Conservation (phyloP, 2,888 invertebrate species). For the Lypha dubia region DNA sequence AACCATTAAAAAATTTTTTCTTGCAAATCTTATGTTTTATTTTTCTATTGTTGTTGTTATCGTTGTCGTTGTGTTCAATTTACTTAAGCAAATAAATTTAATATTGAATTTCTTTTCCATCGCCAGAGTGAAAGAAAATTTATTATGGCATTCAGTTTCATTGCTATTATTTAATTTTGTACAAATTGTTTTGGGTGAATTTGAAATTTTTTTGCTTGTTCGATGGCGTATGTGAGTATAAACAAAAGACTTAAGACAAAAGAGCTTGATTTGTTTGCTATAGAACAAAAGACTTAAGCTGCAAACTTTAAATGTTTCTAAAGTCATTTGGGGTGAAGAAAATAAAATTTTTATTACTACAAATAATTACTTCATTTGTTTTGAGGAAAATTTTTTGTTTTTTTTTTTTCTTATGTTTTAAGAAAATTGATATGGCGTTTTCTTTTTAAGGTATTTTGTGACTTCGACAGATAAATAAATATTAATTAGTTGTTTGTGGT, state of each 20-base stretch:
- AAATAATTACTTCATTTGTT: constrained; percentile 36
- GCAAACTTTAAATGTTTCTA: constrained; percentile 45
- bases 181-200: constrained; percentile 65
- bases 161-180: constrained; percentile 67
- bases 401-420: not conserved
- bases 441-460: not conserved
- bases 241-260: constrained; percentile 54
- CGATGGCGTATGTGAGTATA: too few species aligned
- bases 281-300: constrained; percentile 45
- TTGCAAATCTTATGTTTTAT: constrained; percentile 45
- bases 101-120: constrained; percentile 59
- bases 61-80: constrained; percentile 40
- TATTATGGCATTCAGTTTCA: constrained; percentile 59
- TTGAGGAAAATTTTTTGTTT: not conserved
- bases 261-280: constrained; percentile 37
- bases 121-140: constrained; percentile 55
- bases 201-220: not conserved
- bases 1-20: constrained; percentile 68
- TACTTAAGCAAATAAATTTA: constrained; percentile 61
- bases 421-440: not conserved
- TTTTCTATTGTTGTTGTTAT: constrained; percentile 32
- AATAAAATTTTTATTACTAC: constrained; percentile 1
- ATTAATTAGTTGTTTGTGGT: not conserved
- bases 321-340: not conserved
- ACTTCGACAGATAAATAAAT: too few species aligned